Percentiles rank a stretch among this genome's conserved stretches.
phyloP scores from a whole-genome alignment of 2,888 invertebrate species.

The Dicyrtomina minuta region DNA sequence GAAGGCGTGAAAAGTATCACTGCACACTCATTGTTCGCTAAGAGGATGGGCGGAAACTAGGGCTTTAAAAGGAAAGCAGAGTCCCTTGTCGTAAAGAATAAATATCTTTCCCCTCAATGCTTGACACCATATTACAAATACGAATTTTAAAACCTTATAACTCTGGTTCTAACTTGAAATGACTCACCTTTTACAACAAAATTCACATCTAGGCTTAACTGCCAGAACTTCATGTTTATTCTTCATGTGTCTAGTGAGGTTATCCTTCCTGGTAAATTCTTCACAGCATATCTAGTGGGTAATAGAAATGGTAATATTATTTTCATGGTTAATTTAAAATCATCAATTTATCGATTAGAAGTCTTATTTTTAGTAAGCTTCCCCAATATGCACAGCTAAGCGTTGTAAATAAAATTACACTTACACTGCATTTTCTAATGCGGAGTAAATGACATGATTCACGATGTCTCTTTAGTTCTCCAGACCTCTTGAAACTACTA shows the following conservation, averaged over 20 bases:
- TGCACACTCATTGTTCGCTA: no score
- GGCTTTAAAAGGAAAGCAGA: no score
- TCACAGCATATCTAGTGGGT: slow-evolving; percentile 36
- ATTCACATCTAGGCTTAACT: slow-evolving; percentile 35
- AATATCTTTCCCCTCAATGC: no score
- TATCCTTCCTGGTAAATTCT: slow-evolving; percentile 45
- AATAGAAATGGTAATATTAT: background rate
- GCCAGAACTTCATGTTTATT: slow-evolving; percentile 32
- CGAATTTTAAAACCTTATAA: no score
- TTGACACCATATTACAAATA: background rate
- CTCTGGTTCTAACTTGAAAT: no score
- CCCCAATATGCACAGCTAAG: no score
- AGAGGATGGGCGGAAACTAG: no score
- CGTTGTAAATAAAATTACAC: no score
- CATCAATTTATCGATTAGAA: background rate
- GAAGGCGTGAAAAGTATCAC: no score
- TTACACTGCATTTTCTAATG: slow-evolving; percentile 35
- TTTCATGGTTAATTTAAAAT: background rate
- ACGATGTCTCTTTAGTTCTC: slow-evolving; percentile 32
- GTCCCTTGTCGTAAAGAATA: no score
- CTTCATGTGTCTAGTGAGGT: slow-evolving; percentile 45
- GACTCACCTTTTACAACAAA: slow-evolving; percentile 41
- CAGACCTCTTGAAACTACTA: slow-evolving; percentile 23
- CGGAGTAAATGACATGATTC: slow-evolving; percentile 26
- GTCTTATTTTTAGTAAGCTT: no score